Evolutionary conservation across 2,797 vertebrate species (phyloP), one percentile per base, ranked within the genome.

Genomic region (Echeneis naucrates): DNA sequence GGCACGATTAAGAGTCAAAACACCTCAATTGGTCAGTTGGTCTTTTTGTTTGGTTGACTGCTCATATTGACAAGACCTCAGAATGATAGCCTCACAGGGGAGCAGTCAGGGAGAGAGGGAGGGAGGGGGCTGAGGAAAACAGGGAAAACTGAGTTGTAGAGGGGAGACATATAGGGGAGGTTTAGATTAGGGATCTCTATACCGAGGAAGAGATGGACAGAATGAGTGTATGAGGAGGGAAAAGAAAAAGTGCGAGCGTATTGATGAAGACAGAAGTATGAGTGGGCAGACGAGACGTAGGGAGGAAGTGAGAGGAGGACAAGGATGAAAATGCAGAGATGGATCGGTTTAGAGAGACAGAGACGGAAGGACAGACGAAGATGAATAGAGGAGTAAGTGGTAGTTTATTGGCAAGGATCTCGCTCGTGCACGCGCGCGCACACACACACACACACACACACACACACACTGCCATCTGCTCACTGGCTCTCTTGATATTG

Each of bases 391-490:
- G 72, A 77, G 78, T 83, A 68, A 82, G 77, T 93, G 92, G 92
- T 93, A 87, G 93, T 96, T 97, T 98, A 98, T 98, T 96, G 97
- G 97, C 96, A 96, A 83, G 94, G 93, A 95, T 94, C 95, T 96
- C 83, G 80, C 70, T 73, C 58, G 21, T 67, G 40, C 53, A 50
- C n/a, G 53, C 51, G 19, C 62, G n/a, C n/a, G n/a, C n/a, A 70
- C 80, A 58, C 60, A 63, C 60, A 32, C 26, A 50, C 33, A 77
- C 57, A 70, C 74, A 77, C 60, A 48, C 70, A 47, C 59, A 50
- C 33, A 52, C 59, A 37, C 59, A 23, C 58, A 54, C 48, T 59
- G 54, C 56, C 50, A 68, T 60, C 47, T 27, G 0, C 68, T 68
- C 45, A 17, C 70, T 21, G 17, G 69, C 82, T 91, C 45, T 94